Base-by-base conservation (phyloP, 1,140 invertebrate genomes). In the Holotrichia oblita region DNA sequence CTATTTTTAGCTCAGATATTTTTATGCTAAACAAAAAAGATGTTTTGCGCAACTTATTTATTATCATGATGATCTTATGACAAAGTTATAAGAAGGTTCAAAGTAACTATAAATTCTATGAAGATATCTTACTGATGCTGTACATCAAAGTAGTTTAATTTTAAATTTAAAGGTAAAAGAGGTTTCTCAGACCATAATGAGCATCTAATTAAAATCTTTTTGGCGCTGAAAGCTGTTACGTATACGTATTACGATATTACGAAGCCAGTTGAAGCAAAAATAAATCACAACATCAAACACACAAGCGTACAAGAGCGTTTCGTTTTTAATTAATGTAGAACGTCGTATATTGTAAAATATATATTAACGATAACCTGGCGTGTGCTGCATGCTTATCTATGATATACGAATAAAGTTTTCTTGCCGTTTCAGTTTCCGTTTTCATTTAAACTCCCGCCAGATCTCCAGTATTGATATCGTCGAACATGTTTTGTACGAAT, bases 271-370 rank as follows among this genome's bases (percentile, higher is more conserved):
- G 48, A 14, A n/a, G 17, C 48, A 17, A 55, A 69, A 69, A 69
- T 69, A 69, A 69, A 69, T 69, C 10, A 69, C 61, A 22, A 69
- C 61, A 27, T 69, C 24, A 69, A 69, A 69, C 61, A 3, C 3
- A 9, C 61, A 27, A 20, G 22, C 61, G 22, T 64, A 17, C 12
- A 48, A 12, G 17, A 64, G 17, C 17, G 17, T 22, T 64, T 7
- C 17, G 24, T 69, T 69, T 69, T 69, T 69, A 69, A 69, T 69
- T 69, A 69, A 24, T 69, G 20, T 27, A 69, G 24, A 0, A n/a
- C 61, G 8, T 22, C 22, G 61, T 27, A 69, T 69, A 69, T 27
- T 69, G 8, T 27, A 69, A 69, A 69, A 69, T 27, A 61, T 34
- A 55, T 69, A 27, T 69, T 69, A 27, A 14, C 22, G 61, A 69